These are phyloP conservation scores for Leucoptera coffeella DNA, from an alignment of 2,888 invertebrate species.

Conservation along the genomic window DNA sequence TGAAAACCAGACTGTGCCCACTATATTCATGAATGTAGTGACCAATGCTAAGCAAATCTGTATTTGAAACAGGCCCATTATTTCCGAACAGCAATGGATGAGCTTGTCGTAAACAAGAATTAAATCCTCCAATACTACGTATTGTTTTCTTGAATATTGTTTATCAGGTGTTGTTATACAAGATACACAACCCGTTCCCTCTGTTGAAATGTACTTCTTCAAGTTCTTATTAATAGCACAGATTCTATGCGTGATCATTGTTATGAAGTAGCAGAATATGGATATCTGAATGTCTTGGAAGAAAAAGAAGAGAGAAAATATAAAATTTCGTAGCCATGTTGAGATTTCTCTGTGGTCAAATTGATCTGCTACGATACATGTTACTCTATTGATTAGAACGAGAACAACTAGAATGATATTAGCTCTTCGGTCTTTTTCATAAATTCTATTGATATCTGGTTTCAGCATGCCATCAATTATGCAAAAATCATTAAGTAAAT, in stretches of 20 bases:
- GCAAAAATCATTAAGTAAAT: too few relatives aligned
- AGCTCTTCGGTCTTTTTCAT: background rate
- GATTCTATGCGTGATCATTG: conserved; percentile 2
- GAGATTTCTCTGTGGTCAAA: background rate
- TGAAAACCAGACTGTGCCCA: background rate
- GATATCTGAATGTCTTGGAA: conserved; percentile 3
- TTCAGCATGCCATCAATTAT: too few relatives aligned
- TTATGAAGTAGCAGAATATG: conserved; percentile 3
- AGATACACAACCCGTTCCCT: too few relatives aligned
- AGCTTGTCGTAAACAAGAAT: too few relatives aligned
- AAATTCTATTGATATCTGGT: background rate
- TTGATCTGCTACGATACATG: background rate
- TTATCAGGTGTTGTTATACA: too few relatives aligned
- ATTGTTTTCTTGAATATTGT: background rate
- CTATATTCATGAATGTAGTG: background rate
- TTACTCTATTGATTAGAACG: background rate
- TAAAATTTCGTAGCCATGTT: background rate
- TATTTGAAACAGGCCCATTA: too few relatives aligned
- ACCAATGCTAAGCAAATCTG: background rate
- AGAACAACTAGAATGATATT: background rate
- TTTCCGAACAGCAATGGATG: too few relatives aligned
- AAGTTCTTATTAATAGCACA: conserved; percentile 2
- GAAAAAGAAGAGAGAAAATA: conserved; percentile 2
- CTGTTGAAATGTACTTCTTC: too few relatives aligned
- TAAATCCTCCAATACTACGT: too few relatives aligned